Conservation (phyloP, 2,113 vertebrate species). For the Suncus etruscus region DNA sequence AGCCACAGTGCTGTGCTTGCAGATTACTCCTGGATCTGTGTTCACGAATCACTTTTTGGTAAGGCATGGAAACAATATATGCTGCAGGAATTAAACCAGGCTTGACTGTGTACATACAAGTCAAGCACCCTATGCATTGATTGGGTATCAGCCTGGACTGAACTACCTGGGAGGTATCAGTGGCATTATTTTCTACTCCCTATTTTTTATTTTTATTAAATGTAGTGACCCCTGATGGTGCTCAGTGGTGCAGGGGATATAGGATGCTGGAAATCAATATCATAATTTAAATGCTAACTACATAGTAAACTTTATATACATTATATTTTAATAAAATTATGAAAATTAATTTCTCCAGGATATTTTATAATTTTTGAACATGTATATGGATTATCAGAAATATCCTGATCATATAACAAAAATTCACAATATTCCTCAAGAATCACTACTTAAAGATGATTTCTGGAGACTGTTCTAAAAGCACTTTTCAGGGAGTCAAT, state of each 20-base stretch:
- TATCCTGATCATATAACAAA: neutral
- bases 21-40: too few species aligned
- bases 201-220: too few species aligned
- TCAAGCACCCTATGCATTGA: too few species aligned
- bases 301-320: neutral
- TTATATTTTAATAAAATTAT: neutral
- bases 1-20: neutral
- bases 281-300: slow-evolving; percentile 17
- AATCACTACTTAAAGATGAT: neutral
- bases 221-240: too few species aligned
- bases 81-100: too few species aligned
- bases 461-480: neutral
- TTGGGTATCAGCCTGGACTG: too few species aligned
- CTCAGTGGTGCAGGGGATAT: too few species aligned
- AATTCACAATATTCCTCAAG: neutral
- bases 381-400: neutral
- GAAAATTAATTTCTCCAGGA: neutral
- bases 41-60: too few species aligned
- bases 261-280: neutral
- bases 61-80: too few species aligned
- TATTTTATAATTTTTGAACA: neutral
- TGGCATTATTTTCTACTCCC: too few species aligned
- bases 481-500: neutral
- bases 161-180: too few species aligned
- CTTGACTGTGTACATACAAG: too few species aligned